phyloP scores from a whole-genome alignment of 2,888 invertebrate genomes.

The Sepiola atlantica region DNA sequence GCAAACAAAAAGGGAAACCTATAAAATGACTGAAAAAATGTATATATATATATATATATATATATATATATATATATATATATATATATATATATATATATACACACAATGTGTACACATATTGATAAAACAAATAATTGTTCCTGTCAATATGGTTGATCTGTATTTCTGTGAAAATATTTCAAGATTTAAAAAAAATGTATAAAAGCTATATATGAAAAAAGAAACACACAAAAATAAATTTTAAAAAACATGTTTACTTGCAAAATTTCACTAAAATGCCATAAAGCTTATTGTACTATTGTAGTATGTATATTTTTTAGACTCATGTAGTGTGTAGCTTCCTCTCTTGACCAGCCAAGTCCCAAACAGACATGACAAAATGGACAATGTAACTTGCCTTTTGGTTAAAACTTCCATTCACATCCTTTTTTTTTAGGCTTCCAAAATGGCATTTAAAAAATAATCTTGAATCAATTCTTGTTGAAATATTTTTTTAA shows the following conservation, averaged over 20 bases:
- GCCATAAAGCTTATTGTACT: constrained; percentile 32
- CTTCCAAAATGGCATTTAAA: not conserved
- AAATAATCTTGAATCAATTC: too few species aligned
- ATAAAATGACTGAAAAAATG: not conserved
- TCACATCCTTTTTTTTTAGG: not conserved
- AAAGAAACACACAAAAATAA: too few species aligned
- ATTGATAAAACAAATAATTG: constrained; percentile 24
- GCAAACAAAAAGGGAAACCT: too few species aligned
- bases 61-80: constrained; percentile 10
- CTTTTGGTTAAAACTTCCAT: not conserved
- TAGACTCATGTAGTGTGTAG: constrained; percentile 16
- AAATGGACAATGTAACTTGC: not conserved
- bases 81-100: not conserved
- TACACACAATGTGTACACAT: not conserved
- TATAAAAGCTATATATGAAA: not conserved
- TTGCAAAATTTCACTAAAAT: constrained; percentile 12
- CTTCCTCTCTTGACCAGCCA: constrained; percentile 8
- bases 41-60: too few species aligned
- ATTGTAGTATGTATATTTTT: constrained; percentile 32
- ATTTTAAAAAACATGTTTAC: too few species aligned
- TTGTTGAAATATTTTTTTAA: constrained; percentile 7
- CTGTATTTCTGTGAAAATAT: not conserved
- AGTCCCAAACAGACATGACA: constrained; percentile 5
- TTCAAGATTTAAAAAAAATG: not conserved
- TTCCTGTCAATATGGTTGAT: not conserved